Conservation (phyloP, 2,888 invertebrate genomes). For the Trichopria drosophilae region DNA sequence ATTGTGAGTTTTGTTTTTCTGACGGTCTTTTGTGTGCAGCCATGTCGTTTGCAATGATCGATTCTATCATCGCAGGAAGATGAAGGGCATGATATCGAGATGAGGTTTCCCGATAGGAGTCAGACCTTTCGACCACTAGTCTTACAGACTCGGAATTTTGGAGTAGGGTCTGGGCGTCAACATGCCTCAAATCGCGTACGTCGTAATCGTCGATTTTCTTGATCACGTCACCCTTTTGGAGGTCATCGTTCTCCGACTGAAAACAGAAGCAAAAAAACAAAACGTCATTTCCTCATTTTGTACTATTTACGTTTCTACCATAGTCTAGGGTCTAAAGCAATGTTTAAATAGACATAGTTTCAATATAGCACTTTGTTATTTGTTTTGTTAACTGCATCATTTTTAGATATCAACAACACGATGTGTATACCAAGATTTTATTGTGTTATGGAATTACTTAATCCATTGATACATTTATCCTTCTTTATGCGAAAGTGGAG, state of each 20-base stretch:
- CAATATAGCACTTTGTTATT: too few species aligned
- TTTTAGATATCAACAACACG: too few species aligned
- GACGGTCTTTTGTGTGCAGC: conserved; percentile 51
- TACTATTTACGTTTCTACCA: too few species aligned
- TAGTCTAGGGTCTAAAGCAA: too few species aligned
- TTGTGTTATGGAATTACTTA: too few species aligned
- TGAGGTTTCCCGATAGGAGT: conserved; percentile 44
- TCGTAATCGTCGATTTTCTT: conserved; percentile 89
- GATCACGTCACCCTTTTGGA: conserved; percentile 88
- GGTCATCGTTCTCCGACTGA: conserved; percentile 82
- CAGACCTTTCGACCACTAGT: conserved; percentile 79
- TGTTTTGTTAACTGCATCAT: too few species aligned
- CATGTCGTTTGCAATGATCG: conserved; percentile 47
- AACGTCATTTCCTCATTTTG: background rate
- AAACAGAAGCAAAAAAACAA: too few species aligned
- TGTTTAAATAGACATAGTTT: too few species aligned
- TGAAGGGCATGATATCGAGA: conserved; percentile 43
- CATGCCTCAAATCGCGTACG: conserved; percentile 82
- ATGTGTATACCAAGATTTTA: too few species aligned
- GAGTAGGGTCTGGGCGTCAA: conserved; percentile 88
- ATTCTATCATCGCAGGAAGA: conserved; percentile 43
- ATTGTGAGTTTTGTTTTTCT: conserved; percentile 43
- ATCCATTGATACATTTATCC: too few species aligned
- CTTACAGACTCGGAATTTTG: conserved; percentile 79
- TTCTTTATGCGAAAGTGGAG: too few species aligned